A percentile compares a stretch with the other conserved stretches of the same genome.
Evolutionary conservation across 2,797 vertebrate species (phyloP).

Genomic region (Lithobates sylvaticus): DNA sequence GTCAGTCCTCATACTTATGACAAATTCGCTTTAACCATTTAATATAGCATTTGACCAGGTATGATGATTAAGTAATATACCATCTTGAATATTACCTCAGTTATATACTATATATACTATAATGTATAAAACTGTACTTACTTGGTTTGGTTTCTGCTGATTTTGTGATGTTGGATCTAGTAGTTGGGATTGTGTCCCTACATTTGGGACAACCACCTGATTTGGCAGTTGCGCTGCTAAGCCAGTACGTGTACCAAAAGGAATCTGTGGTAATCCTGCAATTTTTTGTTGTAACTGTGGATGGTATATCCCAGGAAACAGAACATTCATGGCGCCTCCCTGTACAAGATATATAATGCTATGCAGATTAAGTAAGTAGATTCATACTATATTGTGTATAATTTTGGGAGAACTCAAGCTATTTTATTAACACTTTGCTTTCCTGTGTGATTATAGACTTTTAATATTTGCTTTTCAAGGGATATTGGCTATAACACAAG

Average conservation of each 20-base stretch:
- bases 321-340: conserved; percentile 31
- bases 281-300: conserved; percentile 19
- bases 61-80: too few species aligned
- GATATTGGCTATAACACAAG: too few species aligned
- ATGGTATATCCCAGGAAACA: conserved; percentile 35
- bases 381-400: too few species aligned
- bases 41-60: too few species aligned
- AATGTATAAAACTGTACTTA: conserved; percentile 3
- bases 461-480: too few species aligned
- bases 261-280: conserved; percentile 16
- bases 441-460: too few species aligned
- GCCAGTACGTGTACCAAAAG: neutral
- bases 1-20: too few species aligned
- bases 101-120: neutral
- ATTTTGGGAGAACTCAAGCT: too few species aligned
- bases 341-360: neutral
- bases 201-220: neutral
- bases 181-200: neutral
- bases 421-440: too few species aligned
- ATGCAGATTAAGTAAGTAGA: too few species aligned
- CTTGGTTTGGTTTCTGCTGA: conserved; percentile 38
- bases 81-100: too few species aligned
- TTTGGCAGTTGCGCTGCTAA: neutral
- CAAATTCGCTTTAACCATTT: neutral
- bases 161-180: conserved; percentile 14